phyloP scores from a whole-genome alignment of 2,888 invertebrate genomes.

The Eupithecia exiguata region DNA sequence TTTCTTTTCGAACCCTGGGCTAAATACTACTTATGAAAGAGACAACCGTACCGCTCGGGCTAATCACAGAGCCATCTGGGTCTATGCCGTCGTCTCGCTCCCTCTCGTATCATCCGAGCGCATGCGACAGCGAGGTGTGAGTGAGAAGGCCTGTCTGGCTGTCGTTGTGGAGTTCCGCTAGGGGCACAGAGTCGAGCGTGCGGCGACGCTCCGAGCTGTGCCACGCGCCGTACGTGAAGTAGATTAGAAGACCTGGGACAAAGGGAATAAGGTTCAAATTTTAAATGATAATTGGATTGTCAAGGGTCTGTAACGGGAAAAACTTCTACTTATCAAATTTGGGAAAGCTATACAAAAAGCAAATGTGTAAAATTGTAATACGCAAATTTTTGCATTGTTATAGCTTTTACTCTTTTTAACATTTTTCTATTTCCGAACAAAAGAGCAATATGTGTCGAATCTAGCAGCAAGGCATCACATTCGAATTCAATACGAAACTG shows the following conservation, averaged over 20 bases:
- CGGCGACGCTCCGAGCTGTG: slow-evolving; percentile 84
- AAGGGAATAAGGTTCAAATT: background rate
- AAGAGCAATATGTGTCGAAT: too few relatives aligned
- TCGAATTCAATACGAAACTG: too few relatives aligned
- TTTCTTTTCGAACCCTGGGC: background rate
- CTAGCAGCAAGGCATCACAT: too few relatives aligned
- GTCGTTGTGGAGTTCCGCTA: slow-evolving; percentile 69
- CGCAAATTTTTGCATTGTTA: too few relatives aligned
- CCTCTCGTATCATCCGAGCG: slow-evolving; percentile 66
- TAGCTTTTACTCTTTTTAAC: too few relatives aligned
- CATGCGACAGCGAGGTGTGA: slow-evolving; percentile 57
- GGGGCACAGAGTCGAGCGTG: slow-evolving; percentile 56
- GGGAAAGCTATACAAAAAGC: background rate
- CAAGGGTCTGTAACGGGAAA: background rate
- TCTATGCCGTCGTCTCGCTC: slow-evolving; percentile 20
- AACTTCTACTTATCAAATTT: background rate
- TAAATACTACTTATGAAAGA: slow-evolving; percentile 14
- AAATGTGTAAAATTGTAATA: too few relatives aligned
- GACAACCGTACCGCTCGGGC: slow-evolving; percentile 66
- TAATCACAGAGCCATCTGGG: slow-evolving; percentile 38
- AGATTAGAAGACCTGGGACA: slow-evolving; percentile 86
- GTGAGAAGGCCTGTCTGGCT: slow-evolving; percentile 69
- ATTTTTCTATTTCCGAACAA: too few relatives aligned
- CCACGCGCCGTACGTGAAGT: slow-evolving; percentile 89
- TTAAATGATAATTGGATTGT: background rate